Evolutionary conservation across 2,888 invertebrate species (phyloP).

Genomic region (Chalcis sispes): DNA sequence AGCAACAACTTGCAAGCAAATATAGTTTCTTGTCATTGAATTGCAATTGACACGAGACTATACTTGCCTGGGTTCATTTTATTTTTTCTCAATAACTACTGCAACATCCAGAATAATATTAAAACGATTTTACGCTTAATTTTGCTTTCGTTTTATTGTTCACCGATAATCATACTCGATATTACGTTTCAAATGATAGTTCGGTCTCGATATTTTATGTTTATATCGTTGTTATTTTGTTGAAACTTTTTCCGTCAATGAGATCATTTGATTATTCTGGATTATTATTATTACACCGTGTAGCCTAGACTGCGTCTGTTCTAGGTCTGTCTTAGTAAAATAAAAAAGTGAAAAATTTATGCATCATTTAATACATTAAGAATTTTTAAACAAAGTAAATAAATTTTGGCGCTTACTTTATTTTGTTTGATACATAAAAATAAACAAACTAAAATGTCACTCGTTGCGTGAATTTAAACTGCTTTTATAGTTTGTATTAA

Average conservation of each 20-base stretch:
- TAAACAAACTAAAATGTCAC: constrained; percentile 10
- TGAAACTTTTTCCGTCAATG: constrained; percentile 26
- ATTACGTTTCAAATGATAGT: constrained; percentile 15
- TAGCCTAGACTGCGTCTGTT: constrained; percentile 76
- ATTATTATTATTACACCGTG: constrained; percentile 68
- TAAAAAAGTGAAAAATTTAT: constrained; percentile 21
- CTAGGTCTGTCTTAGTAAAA: constrained; percentile 74
- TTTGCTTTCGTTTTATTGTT: constrained; percentile 11
- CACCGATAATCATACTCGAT: too few species aligned
- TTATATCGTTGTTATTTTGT: constrained; percentile 36
- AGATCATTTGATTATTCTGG: constrained; percentile 72
- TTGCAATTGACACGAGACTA: constrained; percentile 28
- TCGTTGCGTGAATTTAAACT: constrained; percentile 39
- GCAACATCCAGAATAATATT: constrained; percentile 56
- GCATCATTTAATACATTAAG: constrained; percentile 34
- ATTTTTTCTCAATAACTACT: constrained; percentile 37
- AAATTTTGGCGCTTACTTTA: constrained; percentile 43
- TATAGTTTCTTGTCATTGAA: constrained; percentile 45
- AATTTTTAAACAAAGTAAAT: constrained; percentile 30
- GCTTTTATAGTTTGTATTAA: constrained; percentile 34
- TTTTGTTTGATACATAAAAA: constrained; percentile 41
- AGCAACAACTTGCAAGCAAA: constrained; percentile 44
- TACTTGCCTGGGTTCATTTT: constrained; percentile 41
- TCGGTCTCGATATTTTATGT: constrained; percentile 36
- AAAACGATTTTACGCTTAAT: constrained; percentile 16